A percentile compares a stretch with the other conserved stretches of the same genome.
Evolutionary conservation across 2,113 vertebrate species (phyloP).

Genomic region (Nycticebus coucang): DNA sequence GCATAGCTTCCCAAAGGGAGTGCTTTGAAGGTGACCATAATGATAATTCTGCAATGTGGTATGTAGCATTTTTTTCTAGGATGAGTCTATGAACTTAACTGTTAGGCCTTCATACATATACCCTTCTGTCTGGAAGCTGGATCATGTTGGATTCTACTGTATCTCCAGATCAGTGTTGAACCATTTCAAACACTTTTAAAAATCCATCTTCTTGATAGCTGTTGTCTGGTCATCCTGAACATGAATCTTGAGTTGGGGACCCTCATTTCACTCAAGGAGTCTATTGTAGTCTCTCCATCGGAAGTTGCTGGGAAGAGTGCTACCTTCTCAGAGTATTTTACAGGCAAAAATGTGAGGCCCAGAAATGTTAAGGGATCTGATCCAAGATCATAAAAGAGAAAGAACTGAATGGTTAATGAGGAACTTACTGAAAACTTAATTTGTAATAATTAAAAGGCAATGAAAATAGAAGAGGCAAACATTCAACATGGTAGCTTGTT

Average conservation of each 20-base stretch:
- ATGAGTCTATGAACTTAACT: no score
- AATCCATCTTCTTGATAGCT: not conserved
- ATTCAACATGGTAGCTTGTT: not conserved
- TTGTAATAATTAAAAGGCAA: conserved; percentile 21
- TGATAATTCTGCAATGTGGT: no score
- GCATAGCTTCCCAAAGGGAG: no score
- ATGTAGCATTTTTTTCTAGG: no score
- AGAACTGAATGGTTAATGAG: not conserved
- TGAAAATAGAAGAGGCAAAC: not conserved
- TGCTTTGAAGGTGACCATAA: no score
- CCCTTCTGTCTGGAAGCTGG: not conserved
- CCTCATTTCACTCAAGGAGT: not conserved
- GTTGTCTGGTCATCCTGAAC: not conserved
- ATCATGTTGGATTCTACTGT: not conserved
- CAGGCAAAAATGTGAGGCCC: not conserved
- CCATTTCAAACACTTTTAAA: not conserved
- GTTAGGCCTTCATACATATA: not conserved
- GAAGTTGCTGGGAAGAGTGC: not conserved
- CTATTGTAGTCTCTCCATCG: no score
- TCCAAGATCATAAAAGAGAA: conserved; percentile 8
- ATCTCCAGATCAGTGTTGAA: not conserved
- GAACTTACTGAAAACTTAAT: conserved; percentile 23
- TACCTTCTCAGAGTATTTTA: not conserved
- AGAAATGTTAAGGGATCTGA: not conserved
- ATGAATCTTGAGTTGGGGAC: not conserved